Evolutionary conservation across 2,888 invertebrate genomes (phyloP).

Genomic region (Abrostola triplasia): DNA sequence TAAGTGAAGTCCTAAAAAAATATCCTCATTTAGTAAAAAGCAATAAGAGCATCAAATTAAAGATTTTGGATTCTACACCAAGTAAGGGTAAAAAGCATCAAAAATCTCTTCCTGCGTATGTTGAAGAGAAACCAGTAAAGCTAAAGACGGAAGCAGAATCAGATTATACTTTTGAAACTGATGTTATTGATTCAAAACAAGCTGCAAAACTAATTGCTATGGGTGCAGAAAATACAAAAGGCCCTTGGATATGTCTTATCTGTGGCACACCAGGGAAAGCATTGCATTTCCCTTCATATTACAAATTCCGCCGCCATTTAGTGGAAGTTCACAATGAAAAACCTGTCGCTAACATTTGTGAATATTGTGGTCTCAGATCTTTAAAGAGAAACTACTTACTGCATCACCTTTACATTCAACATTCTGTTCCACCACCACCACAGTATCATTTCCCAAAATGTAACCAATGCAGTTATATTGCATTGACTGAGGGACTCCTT

Average conservation of each 20-base stretch:
- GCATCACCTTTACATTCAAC: constrained; percentile 94
- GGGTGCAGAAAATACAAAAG: constrained; percentile 90
- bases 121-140: constrained; percentile 59
- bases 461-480: constrained; percentile 92
- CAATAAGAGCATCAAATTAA: constrained; percentile 95
- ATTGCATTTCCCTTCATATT: constrained; percentile 93
- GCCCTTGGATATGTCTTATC: constrained; percentile 94
- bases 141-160: constrained; percentile 56
- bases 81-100: constrained; percentile 58
- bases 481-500: constrained; percentile 91
- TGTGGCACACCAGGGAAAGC: constrained; percentile 91
- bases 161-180: constrained; percentile 80
- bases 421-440: constrained; percentile 92
- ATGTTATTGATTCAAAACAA: constrained; percentile 89
- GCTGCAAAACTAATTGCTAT: constrained; percentile 89
- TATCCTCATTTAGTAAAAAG: constrained; percentile 96
- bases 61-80: constrained; percentile 91
- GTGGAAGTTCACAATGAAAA: constrained; percentile 93
- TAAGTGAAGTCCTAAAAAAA: constrained; percentile 95
- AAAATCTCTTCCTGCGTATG: constrained; percentile 44
- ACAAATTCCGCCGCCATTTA: constrained; percentile 94
- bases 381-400: constrained; percentile 91
- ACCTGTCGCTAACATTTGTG: constrained; percentile 93
- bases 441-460: constrained; percentile 94
- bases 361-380: constrained; percentile 94